These are phyloP conservation scores for Arvicanthis niloticus DNA, from an alignment of 2,113 vertebrate genomes.

Conservation along the genomic window DNA sequence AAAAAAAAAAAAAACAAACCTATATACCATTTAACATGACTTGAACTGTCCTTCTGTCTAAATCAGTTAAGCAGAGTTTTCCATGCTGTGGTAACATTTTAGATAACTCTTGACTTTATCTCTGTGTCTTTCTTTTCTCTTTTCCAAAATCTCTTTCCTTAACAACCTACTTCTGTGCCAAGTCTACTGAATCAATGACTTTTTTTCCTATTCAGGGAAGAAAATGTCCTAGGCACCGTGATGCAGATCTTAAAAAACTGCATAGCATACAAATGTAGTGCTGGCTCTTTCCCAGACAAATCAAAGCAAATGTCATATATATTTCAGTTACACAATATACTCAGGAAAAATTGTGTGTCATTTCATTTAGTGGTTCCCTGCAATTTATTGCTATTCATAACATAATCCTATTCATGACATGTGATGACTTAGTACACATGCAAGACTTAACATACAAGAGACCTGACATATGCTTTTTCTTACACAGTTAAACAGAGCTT, in stretches of 20 bases:
- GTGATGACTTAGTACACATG: not conserved
- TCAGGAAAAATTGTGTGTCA: not conserved
- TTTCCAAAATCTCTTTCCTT: not conserved
- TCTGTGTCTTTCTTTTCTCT: not conserved
- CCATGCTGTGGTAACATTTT: not conserved
- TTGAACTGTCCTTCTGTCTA: not conserved
- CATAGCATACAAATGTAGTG: too few species aligned
- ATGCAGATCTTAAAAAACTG: not conserved
- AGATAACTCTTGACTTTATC: not conserved
- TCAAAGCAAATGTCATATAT: not conserved
- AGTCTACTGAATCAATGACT: not conserved
- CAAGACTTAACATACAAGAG: not conserved
- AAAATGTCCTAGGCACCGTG: too few species aligned
- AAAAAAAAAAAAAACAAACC: too few species aligned
- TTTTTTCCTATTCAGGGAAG: not conserved
- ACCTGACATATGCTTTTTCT: not conserved
- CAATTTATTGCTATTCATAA: too few species aligned
- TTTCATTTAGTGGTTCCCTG: not conserved
- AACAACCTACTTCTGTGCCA: not conserved
- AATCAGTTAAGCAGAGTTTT: not conserved
- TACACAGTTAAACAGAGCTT: slow-evolving; percentile 82
- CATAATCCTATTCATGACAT: not conserved
- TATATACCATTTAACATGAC: too few species aligned
- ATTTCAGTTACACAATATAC: not conserved
- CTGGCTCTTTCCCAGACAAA: not conserved